Conservation (phyloP, 2,113 vertebrate species). For the Lamprotornis superbus region DNA sequence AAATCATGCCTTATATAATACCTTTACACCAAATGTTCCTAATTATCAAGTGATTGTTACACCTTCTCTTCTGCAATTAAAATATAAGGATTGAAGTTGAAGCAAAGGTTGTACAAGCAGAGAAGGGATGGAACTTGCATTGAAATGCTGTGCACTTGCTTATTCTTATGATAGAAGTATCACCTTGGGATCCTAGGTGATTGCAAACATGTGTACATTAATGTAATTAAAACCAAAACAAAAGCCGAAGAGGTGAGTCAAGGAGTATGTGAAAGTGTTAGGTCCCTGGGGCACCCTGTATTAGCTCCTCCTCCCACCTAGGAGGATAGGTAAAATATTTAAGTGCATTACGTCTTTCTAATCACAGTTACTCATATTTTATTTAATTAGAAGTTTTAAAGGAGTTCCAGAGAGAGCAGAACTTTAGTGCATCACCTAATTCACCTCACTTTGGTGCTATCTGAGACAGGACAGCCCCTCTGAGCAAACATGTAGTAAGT, state of each 20-base stretch:
- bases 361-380: neutral
- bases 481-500: neutral
- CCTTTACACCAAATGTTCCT: neutral
- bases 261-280: neutral
- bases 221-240: neutral
- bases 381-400: neutral
- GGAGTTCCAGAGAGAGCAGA: neutral
- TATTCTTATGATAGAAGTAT: neutral
- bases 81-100: neutral
- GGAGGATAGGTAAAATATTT: neutral
- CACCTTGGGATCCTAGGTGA: neutral
- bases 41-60: neutral
- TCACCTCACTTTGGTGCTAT: neutral
- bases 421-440: neutral
- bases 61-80: neutral
- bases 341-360: neutral
- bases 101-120: neutral
- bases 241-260: neutral
- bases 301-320: neutral
- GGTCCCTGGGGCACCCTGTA: neutral
- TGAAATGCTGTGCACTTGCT: neutral
- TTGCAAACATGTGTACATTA: neutral
- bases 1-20: neutral
- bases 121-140: neutral
- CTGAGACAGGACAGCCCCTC: neutral